phyloP scores from a whole-genome alignment of 1,140 invertebrate species.

The Ostrea edulis region DNA sequence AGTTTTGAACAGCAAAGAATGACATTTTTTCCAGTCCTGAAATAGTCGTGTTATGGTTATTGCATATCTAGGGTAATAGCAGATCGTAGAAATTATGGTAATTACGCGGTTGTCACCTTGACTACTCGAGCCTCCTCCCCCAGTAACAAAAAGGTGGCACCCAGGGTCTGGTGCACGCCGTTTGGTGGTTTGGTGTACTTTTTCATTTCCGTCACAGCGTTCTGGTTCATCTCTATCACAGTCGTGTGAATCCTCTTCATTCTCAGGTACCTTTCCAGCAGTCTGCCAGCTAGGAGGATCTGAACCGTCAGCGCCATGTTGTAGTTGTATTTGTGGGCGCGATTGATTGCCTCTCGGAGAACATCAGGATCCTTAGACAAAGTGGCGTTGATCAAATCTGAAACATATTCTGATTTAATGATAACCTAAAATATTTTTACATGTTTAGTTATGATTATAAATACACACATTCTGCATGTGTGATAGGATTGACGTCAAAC shows the following conservation, averaged over 20 bases:
- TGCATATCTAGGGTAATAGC: not conserved
- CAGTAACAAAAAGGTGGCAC: constrained; percentile 45
- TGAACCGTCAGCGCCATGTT: constrained; percentile 50
- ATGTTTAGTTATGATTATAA: no score
- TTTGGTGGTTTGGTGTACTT: constrained; percentile 47
- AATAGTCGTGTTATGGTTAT: not conserved
- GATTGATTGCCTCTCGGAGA: constrained; percentile 41
- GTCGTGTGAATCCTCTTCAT: constrained; percentile 45
- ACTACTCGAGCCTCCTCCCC: constrained; percentile 41
- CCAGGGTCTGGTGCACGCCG: constrained; percentile 48
- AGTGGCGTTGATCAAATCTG: constrained; percentile 52
- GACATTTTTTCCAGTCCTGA: constrained; percentile 52
- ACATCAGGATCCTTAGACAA: constrained; percentile 13
- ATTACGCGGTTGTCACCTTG: constrained; percentile 30
- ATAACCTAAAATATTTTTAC: not conserved
- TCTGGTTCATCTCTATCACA: constrained; percentile 53
- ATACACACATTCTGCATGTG: no score
- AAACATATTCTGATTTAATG: not conserved
- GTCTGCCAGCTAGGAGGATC: constrained; percentile 41
- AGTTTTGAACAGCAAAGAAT: constrained; percentile 48
- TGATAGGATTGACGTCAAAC: no score
- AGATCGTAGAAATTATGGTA: not conserved
- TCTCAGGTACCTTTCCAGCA: constrained; percentile 44
- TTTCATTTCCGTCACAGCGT: constrained; percentile 55
- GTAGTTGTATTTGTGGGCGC: constrained; percentile 40